Base-by-base conservation (phyloP, 2,888 invertebrate species). In the Leptarthrus brevirostris region DNA sequence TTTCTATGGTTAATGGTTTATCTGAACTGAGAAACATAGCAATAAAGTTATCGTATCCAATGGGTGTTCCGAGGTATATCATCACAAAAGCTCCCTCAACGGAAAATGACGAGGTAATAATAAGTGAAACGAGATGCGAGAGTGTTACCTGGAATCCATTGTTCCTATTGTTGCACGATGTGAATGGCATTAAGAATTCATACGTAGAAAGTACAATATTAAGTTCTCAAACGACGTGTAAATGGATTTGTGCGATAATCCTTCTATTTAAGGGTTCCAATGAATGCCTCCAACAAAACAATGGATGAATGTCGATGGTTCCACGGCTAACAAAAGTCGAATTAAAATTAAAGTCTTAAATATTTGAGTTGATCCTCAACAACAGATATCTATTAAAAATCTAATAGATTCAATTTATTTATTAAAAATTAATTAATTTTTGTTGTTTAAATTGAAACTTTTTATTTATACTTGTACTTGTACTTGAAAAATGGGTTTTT, bases 71-170 rank as follows among this genome's bases (percentile, higher is more conserved):
- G 16, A 30, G 34, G 52, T 52, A 69, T 12, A 69, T 30, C 69
- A 34, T 52, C 16, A 18, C 34, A 69, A 52, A 69, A 69, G 69
- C 69, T 34, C 52, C 40, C 30, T 14, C 16, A 72, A 61, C 72
- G 49, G 49, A 64, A 64, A 64, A 73, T 73, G 73, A 61, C 52
- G 52, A 52, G 61, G 73, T 52, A 73, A 53, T 61, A 73, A 73
- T 64, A 73, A 64, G 61, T 58, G 61, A 52, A 52, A 24, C 58
- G 49, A 58, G 16, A 30, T 8, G 36, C 36, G 61, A 10, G 22
- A 36, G 47, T 14, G 58, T 73, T 73, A 73, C 73, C 73, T 73
- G 73, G 52, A 73, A 61, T 52, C 73, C 73, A 73, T 73, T 73
- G 64, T 73, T 64, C 73, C 64, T 61, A 36, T 64, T 64, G 73